These are phyloP conservation scores for Tragelaphus imberbis DNA, from an alignment of 2,113 vertebrate species.

Conservation along the genomic window DNA sequence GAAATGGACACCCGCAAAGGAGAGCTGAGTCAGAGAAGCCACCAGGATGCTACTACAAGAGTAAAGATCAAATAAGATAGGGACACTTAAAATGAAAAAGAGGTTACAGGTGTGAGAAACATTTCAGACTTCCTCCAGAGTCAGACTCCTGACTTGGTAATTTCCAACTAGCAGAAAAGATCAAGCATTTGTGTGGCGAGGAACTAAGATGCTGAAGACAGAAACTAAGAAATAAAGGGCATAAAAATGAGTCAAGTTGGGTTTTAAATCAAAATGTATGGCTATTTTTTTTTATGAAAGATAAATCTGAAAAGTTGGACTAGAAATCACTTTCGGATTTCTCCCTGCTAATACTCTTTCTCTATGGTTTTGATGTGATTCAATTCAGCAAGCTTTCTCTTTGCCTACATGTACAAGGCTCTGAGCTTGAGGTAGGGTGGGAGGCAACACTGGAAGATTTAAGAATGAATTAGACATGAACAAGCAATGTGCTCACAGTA, in stretches of 20 bases:
- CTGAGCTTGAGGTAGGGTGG: not conserved
- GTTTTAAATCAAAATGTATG: not conserved
- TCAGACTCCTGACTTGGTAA: not conserved
- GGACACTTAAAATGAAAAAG: not conserved
- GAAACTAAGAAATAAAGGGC: not conserved
- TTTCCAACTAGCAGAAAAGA: not conserved
- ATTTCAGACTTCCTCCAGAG: not conserved
- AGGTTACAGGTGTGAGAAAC: not conserved
- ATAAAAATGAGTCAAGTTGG: not conserved
- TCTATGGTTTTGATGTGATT: not conserved
- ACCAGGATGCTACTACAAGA: not conserved
- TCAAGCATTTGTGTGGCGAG: not conserved
- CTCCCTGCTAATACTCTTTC: not conserved
- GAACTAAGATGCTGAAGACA: not conserved
- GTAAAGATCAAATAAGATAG: not conserved
- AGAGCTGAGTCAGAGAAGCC: not conserved
- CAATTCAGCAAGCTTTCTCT: not conserved
- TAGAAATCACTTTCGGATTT: not conserved
- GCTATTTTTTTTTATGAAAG: not conserved
- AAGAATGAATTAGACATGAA: not conserved
- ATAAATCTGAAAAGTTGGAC: not conserved
- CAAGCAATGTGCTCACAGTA: not conserved
- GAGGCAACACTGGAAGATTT: not conserved
- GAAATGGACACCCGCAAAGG: rapidly evolving
- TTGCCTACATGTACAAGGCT: not conserved